These are phyloP conservation scores for Tupaia tana DNA, from an alignment of 2,113 vertebrate genomes.

Conservation along the genomic window DNA sequence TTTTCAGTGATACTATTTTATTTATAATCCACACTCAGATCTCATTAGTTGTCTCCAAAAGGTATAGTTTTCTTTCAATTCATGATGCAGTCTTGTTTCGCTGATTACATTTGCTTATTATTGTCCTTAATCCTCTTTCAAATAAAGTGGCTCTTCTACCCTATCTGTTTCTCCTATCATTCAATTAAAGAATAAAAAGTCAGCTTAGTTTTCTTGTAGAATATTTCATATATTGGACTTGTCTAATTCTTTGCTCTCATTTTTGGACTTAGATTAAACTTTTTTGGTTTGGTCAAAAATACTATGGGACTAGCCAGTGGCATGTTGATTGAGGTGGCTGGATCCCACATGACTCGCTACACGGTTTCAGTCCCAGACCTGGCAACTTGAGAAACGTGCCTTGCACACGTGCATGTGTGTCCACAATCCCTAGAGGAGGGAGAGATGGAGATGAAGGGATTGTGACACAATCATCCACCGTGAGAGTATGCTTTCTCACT, in stretches of 20 bases:
- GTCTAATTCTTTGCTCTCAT: background rate
- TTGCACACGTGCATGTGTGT: too few relatives aligned
- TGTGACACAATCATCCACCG: too few relatives aligned
- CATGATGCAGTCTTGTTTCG: background rate
- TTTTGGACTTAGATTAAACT: background rate
- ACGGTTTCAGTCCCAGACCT: too few relatives aligned
- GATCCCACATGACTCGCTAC: too few relatives aligned
- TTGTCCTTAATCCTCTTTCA: background rate
- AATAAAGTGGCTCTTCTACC: background rate
- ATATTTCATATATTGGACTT: background rate
- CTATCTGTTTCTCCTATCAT: slow-evolving; percentile 8
- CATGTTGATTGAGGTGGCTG: too few relatives aligned
- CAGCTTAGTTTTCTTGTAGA: background rate
- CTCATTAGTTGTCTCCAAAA: background rate
- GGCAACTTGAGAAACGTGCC: too few relatives aligned
- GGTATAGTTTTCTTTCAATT: slow-evolving; percentile 1
- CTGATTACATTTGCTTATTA: background rate
- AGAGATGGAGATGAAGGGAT: too few relatives aligned
- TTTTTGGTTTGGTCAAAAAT: background rate
- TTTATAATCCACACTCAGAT: background rate
- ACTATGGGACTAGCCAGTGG: background rate
- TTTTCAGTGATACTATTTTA: background rate
- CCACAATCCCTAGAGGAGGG: too few relatives aligned
- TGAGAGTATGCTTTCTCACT: too few relatives aligned
- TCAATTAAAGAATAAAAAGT: background rate